phyloP scores from a whole-genome alignment of 2,888 invertebrate genomes.

The Marasmarcha lunaedactyla region DNA sequence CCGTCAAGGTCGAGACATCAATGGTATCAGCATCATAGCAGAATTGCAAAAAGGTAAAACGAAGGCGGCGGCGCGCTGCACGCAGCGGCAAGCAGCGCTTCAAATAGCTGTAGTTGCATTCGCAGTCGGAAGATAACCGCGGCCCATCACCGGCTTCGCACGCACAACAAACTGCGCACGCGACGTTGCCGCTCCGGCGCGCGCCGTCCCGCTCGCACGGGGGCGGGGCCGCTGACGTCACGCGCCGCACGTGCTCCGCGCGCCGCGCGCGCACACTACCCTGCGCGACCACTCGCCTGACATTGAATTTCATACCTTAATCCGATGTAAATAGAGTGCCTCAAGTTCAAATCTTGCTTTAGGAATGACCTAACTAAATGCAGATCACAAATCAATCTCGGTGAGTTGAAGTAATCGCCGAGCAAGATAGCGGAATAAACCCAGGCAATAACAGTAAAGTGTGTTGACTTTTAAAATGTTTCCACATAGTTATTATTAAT shows the following conservation, averaged over 20 bases:
- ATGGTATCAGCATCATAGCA: slow-evolving; percentile 34
- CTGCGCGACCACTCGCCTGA: slow-evolving; percentile 33
- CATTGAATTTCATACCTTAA: slow-evolving; percentile 26
- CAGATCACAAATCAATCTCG: background rate
- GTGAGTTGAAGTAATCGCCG: slow-evolving; percentile 5
- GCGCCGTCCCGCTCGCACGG: slow-evolving; percentile 40
- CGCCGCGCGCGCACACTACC: slow-evolving; percentile 40
- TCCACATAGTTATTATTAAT: slow-evolving; percentile 16
- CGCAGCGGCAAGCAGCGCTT: slow-evolving; percentile 38
- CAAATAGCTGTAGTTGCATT: slow-evolving; percentile 58
- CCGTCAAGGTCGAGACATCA: slow-evolving; percentile 38
- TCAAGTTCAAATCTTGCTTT: slow-evolving; percentile 15
- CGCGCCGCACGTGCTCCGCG: slow-evolving; percentile 58
- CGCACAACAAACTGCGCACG: slow-evolving; percentile 57
- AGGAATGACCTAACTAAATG: slow-evolving; percentile 6
- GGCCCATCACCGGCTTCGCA: slow-evolving; percentile 52
- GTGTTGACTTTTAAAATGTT: slow-evolving; percentile 12
- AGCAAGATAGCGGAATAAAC: slow-evolving; percentile 13
- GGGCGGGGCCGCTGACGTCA: slow-evolving; percentile 56
- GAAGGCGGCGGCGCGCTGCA: slow-evolving; percentile 12
- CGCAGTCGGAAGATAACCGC: slow-evolving; percentile 61
- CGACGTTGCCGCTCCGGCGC: slow-evolving; percentile 49
- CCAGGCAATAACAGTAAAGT: slow-evolving; percentile 12
- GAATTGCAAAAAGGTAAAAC: slow-evolving; percentile 32
- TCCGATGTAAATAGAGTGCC: slow-evolving; percentile 19